Percentiles rank a stretch among this genome's conserved stretches.
Conservation (phyloP, 2,888 invertebrate species). For the Druceiella hillmani region DNA sequence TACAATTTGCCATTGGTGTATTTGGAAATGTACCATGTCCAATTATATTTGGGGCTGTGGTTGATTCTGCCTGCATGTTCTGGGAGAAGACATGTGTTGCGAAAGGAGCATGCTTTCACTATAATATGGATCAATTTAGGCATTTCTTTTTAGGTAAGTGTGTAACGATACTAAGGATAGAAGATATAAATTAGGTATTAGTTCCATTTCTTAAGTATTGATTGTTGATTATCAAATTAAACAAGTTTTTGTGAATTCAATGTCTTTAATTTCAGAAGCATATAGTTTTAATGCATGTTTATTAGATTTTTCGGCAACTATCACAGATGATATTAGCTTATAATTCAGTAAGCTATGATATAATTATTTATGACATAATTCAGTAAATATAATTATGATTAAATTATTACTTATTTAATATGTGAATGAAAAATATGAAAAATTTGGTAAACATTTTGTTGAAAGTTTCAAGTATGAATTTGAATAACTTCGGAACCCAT, state of each 20-base stretch:
- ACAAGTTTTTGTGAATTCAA: not conserved
- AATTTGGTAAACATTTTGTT: no score
- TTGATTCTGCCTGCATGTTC: constrained; percentile 86
- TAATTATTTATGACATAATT: no score
- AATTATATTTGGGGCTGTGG: constrained; percentile 88
- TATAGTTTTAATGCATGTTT: no score
- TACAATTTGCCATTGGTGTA: constrained; percentile 88
- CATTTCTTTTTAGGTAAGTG: constrained; percentile 77
- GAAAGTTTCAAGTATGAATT: no score
- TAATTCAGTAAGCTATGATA: no score
- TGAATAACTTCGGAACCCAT: no score
- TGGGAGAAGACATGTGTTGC: constrained; percentile 80
- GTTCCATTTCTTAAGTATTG: not conserved
- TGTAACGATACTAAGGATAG: not conserved
- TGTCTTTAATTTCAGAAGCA: no score
- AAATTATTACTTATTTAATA: no score
- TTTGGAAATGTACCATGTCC: constrained; percentile 94
- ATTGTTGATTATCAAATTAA: constrained; percentile 4
- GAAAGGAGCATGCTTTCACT: constrained; percentile 82
- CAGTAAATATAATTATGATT: no score
- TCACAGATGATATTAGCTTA: no score
- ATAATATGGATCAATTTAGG: constrained; percentile 77
- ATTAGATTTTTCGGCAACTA: no score
- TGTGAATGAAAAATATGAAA: no score
- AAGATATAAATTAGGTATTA: constrained; percentile 8